Evolutionary conservation across 2,113 vertebrate species (phyloP).

Genomic region (Struthidea cinerea): DNA sequence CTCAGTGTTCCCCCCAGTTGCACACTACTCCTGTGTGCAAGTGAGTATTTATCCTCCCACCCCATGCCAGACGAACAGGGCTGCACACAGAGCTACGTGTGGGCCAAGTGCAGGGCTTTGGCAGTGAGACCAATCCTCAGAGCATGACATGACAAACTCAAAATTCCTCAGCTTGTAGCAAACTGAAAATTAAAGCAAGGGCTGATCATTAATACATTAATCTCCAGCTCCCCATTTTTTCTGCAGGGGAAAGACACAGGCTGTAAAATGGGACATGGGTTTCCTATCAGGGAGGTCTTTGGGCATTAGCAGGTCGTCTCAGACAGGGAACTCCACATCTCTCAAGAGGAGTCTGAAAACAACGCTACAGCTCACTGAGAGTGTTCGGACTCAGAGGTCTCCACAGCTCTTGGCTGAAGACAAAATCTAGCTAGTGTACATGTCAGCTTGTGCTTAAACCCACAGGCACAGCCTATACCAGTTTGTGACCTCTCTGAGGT

Average conservation of each 20-base stretch:
- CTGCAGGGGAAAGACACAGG: neutral
- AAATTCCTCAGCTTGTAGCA: neutral
- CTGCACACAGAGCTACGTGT: accelerated
- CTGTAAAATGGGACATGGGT: neutral
- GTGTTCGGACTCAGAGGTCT: neutral
- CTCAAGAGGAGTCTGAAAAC: neutral
- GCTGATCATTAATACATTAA: neutral
- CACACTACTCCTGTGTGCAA: accelerated
- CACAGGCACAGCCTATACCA: neutral
- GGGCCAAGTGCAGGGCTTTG: neutral
- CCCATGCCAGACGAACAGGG: too few species aligned
- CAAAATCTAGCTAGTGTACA: neutral
- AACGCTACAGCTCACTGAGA: neutral
- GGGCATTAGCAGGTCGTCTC: neutral
- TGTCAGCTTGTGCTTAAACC: neutral
- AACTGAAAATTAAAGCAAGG: neutral
- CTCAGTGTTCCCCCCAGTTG: accelerated
- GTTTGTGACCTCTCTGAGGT: neutral
- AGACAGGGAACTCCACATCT: neutral
- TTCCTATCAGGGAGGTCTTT: neutral
- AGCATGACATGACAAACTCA: neutral
- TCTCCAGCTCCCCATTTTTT: neutral
- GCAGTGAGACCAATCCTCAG: neutral
- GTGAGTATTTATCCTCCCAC: neutral
- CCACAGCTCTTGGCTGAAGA: neutral